Evolutionary conservation across 2,888 invertebrate species (phyloP).

Genomic region (Orthosia cruda): DNA sequence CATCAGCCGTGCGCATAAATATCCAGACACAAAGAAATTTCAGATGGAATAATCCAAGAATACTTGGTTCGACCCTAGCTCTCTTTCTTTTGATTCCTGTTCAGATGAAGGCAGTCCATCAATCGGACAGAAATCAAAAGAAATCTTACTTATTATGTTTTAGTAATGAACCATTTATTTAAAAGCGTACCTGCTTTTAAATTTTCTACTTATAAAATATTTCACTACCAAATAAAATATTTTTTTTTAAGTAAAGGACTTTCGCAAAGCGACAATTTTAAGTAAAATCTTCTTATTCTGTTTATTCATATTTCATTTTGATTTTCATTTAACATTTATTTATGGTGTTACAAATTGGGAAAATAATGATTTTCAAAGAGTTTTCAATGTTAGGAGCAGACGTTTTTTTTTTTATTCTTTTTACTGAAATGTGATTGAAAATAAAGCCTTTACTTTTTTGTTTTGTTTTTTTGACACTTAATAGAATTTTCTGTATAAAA

Average conservation of each 20-base stretch:
- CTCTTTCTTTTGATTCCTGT: too few relatives aligned
- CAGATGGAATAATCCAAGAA: too few relatives aligned
- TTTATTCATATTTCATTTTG: conserved; percentile 22
- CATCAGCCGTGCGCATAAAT: too few relatives aligned
- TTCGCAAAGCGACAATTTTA: conserved; percentile 3
- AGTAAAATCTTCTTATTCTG: conserved; percentile 11
- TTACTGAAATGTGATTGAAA: neutral
- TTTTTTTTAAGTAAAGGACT: conserved; percentile 8
- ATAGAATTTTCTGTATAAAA: neutral
- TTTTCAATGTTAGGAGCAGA: conserved; percentile 1
- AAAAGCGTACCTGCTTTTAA: neutral
- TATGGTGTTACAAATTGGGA: conserved; percentile 31
- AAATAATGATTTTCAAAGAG: conserved; percentile 40
- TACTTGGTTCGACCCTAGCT: too few relatives aligned
- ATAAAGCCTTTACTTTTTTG: neutral
- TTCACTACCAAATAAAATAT: conserved; percentile 5
- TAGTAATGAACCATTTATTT: neutral
- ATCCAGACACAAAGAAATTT: too few relatives aligned
- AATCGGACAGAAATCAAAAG: neutral
- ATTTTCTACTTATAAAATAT: neutral
- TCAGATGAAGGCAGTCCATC: too few relatives aligned
- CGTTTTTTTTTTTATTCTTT: neutral
- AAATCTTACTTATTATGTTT: neutral
- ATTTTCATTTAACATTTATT: conserved; percentile 16
- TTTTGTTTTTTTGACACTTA: neutral